Evolutionary conservation across 2,797 vertebrate species (phyloP).

Genomic region (Amniataba percoides): DNA sequence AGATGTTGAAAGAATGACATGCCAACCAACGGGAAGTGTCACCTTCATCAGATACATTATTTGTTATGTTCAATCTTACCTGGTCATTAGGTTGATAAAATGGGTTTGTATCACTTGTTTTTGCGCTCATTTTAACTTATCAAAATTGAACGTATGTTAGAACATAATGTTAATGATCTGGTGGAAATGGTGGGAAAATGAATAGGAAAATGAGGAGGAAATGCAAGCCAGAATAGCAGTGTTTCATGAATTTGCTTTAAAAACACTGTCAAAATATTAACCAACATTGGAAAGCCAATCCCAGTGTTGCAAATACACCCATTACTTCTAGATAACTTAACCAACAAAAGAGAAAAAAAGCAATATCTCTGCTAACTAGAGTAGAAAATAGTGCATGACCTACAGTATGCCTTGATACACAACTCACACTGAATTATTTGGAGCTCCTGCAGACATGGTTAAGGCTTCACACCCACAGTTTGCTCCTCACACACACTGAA

Average conservation of each 20-base stretch:
- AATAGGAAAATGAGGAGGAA: too few species aligned
- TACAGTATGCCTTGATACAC: neutral
- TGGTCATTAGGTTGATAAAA: neutral
- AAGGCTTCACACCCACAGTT: constrained; percentile 7
- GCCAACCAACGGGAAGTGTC: neutral
- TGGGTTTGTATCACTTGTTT: neutral
- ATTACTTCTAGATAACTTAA: constrained; percentile 1
- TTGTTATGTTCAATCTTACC: neutral
- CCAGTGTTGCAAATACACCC: neutral
- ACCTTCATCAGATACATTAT: neutral
- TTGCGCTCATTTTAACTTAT: neutral
- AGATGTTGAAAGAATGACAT: neutral
- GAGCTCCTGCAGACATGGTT: constrained; percentile 9
- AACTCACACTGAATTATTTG: constrained; percentile 6
- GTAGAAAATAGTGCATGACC: constrained; percentile 2
- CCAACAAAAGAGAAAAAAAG: neutral
- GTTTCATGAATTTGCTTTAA: neutral
- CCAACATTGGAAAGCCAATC: neutral
- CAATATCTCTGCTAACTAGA: neutral
- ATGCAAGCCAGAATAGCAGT: neutral
- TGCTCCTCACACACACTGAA: neutral
- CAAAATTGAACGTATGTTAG: neutral
- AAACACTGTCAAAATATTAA: neutral
- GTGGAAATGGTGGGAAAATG: neutral
- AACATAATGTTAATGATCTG: too few species aligned